Evolutionary conservation across 2,797 vertebrate genomes (phyloP).

Genomic region (Sarcophilus harrisii): DNA sequence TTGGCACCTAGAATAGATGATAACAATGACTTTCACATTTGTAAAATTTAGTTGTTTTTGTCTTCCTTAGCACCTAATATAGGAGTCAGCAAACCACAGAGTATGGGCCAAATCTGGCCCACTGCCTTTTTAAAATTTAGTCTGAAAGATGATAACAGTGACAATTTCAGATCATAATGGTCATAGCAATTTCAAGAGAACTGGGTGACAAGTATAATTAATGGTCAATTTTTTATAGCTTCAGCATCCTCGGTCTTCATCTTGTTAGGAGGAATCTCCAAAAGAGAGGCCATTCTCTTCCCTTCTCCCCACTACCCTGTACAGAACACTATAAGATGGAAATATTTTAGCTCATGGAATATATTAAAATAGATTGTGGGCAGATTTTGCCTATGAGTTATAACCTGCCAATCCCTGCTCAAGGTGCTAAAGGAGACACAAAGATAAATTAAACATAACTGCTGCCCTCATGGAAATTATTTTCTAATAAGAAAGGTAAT

Average conservation of each 20-base stretch:
- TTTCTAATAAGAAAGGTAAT: neutral
- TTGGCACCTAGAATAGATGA: neutral
- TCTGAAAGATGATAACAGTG: neutral
- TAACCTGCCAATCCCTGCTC: neutral
- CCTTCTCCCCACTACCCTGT: neutral
- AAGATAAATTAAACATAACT: neutral
- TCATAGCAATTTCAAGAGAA: neutral
- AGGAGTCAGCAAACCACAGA: neutral
- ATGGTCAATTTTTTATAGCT: neutral
- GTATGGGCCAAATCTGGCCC: neutral
- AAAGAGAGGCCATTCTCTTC: neutral
- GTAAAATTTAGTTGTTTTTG: neutral
- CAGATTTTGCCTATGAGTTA: neutral
- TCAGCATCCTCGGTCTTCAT: neutral
- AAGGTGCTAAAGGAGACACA: neutral
- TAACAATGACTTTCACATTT: neutral
- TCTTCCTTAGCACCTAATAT: neutral
- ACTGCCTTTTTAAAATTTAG: neutral
- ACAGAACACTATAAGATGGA: neutral
- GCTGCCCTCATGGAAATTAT: neutral
- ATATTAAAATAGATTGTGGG: neutral
- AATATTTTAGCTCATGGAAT: neutral
- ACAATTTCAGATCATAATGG: neutral
- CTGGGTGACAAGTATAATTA: neutral
- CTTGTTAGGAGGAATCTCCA: neutral